Conservation (phyloP, 2,888 invertebrate species). For the Drosophila mercatorum region DNA sequence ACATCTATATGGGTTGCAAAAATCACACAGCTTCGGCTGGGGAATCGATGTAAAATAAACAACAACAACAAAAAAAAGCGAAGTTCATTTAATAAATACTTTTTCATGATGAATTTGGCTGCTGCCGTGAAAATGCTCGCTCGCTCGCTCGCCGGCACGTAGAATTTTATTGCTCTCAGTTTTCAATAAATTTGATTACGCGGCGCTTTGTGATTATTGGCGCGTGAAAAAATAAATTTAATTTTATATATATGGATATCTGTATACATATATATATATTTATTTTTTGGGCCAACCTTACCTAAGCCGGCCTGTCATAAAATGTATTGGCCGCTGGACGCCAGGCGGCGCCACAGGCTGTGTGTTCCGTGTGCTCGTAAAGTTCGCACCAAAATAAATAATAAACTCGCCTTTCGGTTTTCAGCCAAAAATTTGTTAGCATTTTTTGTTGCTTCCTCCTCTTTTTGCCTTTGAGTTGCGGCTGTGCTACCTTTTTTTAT, state of each 20-base stretch:
- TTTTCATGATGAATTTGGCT: slow-evolving; percentile 53
- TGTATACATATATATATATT: neutral
- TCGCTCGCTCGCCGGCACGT: slow-evolving; percentile 31
- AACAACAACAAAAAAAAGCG: neutral
- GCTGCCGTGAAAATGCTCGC: slow-evolving; percentile 16
- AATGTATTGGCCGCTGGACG: slow-evolving; percentile 62
- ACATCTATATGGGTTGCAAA: neutral
- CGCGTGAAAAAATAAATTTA: slow-evolving; percentile 80
- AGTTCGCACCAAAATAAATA: slow-evolving; percentile 78
- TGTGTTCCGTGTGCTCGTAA: slow-evolving; percentile 65
- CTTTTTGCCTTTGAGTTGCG: neutral
- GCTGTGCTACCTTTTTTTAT: neutral
- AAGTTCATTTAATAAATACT: slow-evolving; percentile 42
- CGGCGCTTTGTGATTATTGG: slow-evolving; percentile 78
- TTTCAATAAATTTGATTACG: slow-evolving; percentile 80
- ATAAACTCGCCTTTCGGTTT: slow-evolving; percentile 67
- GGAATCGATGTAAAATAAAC: neutral
- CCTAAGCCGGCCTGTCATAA: slow-evolving; percentile 73
- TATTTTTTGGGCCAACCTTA: slow-evolving; percentile 17
- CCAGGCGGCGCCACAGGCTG: slow-evolving; percentile 19
- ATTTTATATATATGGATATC: slow-evolving; percentile 25
- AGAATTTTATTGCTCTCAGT: slow-evolving; percentile 71
- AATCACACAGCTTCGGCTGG: slow-evolving; percentile 8
- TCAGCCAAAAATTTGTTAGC: slow-evolving; percentile 44
- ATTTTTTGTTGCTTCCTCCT: slow-evolving; percentile 7